Conservation (phyloP, 2,113 vertebrate genomes). For the Notechis scutatus region DNA sequence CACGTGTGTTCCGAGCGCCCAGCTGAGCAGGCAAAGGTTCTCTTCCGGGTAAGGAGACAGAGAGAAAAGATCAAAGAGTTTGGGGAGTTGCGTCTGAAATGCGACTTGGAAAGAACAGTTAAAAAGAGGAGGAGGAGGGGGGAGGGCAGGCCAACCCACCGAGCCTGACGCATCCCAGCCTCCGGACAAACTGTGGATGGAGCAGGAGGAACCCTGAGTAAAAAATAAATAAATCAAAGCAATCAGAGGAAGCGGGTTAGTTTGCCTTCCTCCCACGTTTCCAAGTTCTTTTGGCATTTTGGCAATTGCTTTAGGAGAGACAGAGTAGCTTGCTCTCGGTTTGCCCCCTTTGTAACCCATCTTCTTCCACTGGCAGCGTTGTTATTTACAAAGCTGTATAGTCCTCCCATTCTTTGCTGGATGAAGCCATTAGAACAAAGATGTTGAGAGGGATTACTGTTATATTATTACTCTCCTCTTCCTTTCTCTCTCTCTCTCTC, state of each 20-base stretch:
- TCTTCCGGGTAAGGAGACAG: constrained; percentile 97
- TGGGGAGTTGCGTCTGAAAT: constrained; percentile 85
- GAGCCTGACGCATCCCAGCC: constrained; percentile 82
- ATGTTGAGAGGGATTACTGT: neutral
- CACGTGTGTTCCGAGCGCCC: constrained; percentile 93
- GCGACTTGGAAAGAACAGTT: constrained; percentile 73
- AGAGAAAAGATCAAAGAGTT: constrained; percentile 91
- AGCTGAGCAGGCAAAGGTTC: constrained; percentile 90
- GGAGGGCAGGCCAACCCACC: constrained; percentile 46
- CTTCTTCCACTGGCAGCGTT: constrained; percentile 55
- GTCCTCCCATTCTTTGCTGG: constrained; percentile 33
- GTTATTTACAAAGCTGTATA: neutral
- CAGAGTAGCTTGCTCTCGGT: constrained; percentile 56
- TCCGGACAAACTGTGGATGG: constrained; percentile 14
- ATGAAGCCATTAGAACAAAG: constrained; percentile 1
- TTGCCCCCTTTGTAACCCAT: constrained; percentile 45
- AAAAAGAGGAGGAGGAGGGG: neutral
- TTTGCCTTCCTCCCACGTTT: constrained; percentile 11
- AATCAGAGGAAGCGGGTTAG: constrained; percentile 42
- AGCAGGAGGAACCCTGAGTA: constrained; percentile 18
- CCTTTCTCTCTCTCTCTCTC: too few relatives aligned
- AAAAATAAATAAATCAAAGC: constrained; percentile 19
- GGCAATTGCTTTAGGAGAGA: constrained; percentile 44
- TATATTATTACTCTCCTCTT: neutral
- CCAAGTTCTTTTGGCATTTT: constrained; percentile 38